Conservation (phyloP, 2,888 invertebrate species). For the Luperina nickerlii region DNA sequence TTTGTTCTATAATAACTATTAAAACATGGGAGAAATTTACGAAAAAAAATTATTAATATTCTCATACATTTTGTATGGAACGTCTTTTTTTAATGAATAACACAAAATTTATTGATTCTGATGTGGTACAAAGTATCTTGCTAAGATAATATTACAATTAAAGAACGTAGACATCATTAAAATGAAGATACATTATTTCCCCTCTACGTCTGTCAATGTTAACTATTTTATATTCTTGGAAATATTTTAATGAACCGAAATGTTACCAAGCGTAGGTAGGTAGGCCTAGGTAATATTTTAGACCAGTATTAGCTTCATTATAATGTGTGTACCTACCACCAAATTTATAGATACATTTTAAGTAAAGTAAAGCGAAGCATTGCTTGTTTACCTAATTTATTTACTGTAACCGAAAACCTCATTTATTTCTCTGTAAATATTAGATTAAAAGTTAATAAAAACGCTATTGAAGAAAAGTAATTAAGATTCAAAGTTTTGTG, state of each 20-base stretch:
- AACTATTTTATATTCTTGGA: slow-evolving; percentile 37
- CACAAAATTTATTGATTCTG: too few species aligned
- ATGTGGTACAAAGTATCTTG: neutral
- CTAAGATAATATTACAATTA: slow-evolving; percentile 15
- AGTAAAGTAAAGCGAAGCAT: neutral
- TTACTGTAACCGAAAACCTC: neutral
- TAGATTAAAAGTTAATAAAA: neutral
- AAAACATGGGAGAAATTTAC: too few species aligned
- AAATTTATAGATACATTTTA: neutral
- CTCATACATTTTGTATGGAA: too few species aligned
- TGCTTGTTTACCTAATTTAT: neutral
- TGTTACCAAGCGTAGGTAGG: neutral
- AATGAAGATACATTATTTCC: slow-evolving; percentile 13
- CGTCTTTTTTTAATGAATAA: too few species aligned
- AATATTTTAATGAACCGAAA: slow-evolving; percentile 39
- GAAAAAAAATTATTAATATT: too few species aligned
- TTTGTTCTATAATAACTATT: too few species aligned
- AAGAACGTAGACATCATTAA: slow-evolving; percentile 28
- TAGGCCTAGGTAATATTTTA: neutral
- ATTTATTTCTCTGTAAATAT: neutral
- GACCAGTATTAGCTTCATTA: slow-evolving; percentile 21
- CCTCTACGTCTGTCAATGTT: slow-evolving; percentile 12
- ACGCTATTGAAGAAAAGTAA: neutral
- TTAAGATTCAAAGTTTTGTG: neutral
- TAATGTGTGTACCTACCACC: slow-evolving; percentile 1